Base-by-base conservation (phyloP, 2,888 invertebrate species). In the Campaea margaritaria region DNA sequence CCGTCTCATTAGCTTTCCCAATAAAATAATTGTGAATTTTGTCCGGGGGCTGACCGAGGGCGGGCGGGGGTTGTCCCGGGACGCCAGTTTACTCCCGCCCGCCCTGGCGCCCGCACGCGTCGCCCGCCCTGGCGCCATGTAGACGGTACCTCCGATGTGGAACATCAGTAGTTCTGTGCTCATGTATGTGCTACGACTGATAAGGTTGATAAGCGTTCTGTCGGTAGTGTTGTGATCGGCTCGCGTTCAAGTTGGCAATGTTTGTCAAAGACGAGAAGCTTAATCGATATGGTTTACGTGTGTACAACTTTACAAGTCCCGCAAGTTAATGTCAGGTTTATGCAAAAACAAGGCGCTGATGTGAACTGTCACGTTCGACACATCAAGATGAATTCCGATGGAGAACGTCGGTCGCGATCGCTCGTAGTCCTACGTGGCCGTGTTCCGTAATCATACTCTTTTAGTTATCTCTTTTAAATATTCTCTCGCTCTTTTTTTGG, bases 1-100 rank as follows among this genome's bases (percentile, higher is more conserved):
- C 47, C 89, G 88, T 86, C 90, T 91, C 91, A 91, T 91, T 91
- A 91, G 88, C 86, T 90, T 87, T 83, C 80, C 87, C 89, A 88
- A 91, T 91, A 91, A 91, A 91, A 91, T 91, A 91, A 91, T 91
- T 89, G 91, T 84, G 91, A 89, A 88, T 87, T 88, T 86, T 72
- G 76, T 61, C 71, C 63, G 72, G 76, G 72, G 73, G 64, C 58
- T 48, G 48, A 27, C 74, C 65, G 76, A 74, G 75, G 69, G 68
- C 72, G 70, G 71, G 62, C 45, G 49, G 60, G 65, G 60, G 56
- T 41, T 36, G 47, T 50, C 48, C 52, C 51, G 59, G 60, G 56
- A 55, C 83, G 82, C 82, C 86, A 89, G 90, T 90, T 83, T 73
- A 83, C 87, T 81, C 78, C 83, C 87, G 89, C 83, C 86, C 88